Conservation (phyloP, 2,888 invertebrate species). For the Busseola fusca region DNA sequence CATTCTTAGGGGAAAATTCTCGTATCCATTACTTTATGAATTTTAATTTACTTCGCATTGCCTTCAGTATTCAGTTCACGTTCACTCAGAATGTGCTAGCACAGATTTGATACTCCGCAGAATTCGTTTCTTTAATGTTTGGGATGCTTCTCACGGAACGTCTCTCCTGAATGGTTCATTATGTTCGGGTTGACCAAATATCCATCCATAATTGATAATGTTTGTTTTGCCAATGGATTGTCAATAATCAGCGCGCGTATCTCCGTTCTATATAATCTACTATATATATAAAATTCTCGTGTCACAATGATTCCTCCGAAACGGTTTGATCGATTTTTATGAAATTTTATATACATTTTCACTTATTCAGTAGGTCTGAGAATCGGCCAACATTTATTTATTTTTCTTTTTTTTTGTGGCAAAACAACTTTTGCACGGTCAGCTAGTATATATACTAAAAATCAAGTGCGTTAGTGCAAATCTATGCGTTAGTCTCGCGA, state of each 20-base stretch:
- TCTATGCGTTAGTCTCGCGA: background rate
- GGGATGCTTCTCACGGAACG: conserved; percentile 22
- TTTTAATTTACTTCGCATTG: conserved; percentile 57
- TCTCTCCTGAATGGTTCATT: conserved; percentile 31
- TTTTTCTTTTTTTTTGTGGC: too few relatives aligned
- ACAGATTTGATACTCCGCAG: conserved; percentile 26
- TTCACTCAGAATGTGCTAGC: conserved; percentile 34
- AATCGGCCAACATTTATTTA: too few relatives aligned
- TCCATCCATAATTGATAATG: conserved; percentile 1
- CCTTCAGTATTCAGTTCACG: conserved; percentile 46
- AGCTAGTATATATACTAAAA: too few relatives aligned
- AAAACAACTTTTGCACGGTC: too few relatives aligned
- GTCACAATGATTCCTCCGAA: too few relatives aligned
- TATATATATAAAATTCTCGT: too few relatives aligned
- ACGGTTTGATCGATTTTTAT: too few relatives aligned
- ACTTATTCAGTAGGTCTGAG: too few relatives aligned
- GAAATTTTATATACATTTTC: too few relatives aligned
- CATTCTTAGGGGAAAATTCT: conserved; percentile 66
- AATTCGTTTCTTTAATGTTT: conserved; percentile 35
- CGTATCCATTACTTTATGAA: conserved; percentile 63
- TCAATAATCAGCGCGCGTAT: background rate
- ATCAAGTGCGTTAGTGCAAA: too few relatives aligned
- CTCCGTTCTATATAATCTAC: background rate
- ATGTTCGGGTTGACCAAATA: conserved; percentile 18
- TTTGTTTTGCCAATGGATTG: background rate